These are phyloP conservation scores for Apostichopus parvimensis DNA, from an alignment of 35 echinoderm and acorn worm genomes.

Conservation along the genomic window DNA sequence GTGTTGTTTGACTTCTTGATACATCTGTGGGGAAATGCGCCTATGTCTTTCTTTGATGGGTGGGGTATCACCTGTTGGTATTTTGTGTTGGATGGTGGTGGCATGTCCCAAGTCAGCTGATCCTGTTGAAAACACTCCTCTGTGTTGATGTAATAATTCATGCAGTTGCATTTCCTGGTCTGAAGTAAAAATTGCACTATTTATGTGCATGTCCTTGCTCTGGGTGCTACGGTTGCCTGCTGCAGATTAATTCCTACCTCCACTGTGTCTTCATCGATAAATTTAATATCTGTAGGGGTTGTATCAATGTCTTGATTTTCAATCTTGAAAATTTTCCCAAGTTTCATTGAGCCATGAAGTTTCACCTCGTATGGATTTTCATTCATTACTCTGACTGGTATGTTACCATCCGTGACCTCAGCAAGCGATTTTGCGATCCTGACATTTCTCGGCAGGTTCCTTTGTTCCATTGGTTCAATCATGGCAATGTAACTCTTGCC, in stretches of 20 bases:
- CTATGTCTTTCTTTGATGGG: constrained; percentile 21
- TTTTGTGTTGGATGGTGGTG: constrained; percentile 33
- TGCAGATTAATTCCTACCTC: constrained; percentile 25
- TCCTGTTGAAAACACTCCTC: constrained; percentile 28
- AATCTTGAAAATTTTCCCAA: constrained; percentile 25
- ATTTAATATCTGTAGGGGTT: neutral
- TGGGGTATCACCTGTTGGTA: constrained; percentile 31
- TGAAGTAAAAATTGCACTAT: neutral
- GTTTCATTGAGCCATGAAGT: neutral
- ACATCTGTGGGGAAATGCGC: constrained; percentile 27
- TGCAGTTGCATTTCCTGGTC: neutral
- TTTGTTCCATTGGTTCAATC: constrained; percentile 20
- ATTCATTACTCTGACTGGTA: constrained; percentile 45
- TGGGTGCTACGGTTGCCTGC: neutral
- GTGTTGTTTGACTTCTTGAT: constrained; percentile 32
- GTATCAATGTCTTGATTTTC: neutral
- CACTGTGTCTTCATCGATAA: constrained; percentile 12
- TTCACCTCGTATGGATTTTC: constrained; percentile 7
- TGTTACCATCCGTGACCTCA: neutral
- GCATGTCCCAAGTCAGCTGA: constrained; percentile 20
- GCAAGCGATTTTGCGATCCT: constrained; percentile 8
- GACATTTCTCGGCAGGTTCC: constrained; percentile 28
- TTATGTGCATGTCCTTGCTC: neutral
- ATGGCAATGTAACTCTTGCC: constrained; percentile 7
- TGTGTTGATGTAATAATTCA: constrained; percentile 11